A percentile compares a stretch with the other conserved stretches of the same genome.
Evolutionary conservation across 2,888 invertebrate genomes (phyloP).

Genomic region (Leistus spinibarbis): DNA sequence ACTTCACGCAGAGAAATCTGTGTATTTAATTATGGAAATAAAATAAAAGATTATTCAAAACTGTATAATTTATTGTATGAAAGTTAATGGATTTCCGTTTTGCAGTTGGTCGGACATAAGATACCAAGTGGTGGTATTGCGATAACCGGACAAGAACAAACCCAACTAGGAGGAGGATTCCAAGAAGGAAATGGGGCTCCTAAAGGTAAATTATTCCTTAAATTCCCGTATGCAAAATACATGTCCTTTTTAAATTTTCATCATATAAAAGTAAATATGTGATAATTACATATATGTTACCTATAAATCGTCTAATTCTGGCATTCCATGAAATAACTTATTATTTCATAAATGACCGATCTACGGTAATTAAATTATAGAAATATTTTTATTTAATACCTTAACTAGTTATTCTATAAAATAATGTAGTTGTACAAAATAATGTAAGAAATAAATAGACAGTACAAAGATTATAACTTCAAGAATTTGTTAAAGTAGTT

Average conservation of each 20-base stretch:
- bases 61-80: not conserved
- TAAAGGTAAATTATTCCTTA: constrained; percentile 54
- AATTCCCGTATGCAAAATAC: too few species aligned
- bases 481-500: too few species aligned
- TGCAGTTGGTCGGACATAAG: constrained; percentile 76
- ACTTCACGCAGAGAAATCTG: not conserved
- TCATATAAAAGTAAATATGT: too few species aligned
- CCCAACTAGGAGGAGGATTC: constrained; percentile 63
- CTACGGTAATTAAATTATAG: too few species aligned
- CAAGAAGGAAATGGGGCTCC: constrained; percentile 60
- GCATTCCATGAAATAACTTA: too few species aligned
- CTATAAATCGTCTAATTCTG: too few species aligned
- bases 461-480: not conserved
- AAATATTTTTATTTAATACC: too few species aligned
- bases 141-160: constrained; percentile 76
- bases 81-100: constrained; percentile 40
- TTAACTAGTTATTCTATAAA: too few species aligned
- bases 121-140: constrained; percentile 78
- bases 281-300: too few species aligned
- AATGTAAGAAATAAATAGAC: not conserved
- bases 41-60: not conserved
- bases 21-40: not conserved
- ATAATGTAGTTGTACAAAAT: too few species aligned
- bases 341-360: too few species aligned
- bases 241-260: too few species aligned